Base-by-base conservation (phyloP, 2,888 invertebrate species). In the Athrips mouffetella region DNA sequence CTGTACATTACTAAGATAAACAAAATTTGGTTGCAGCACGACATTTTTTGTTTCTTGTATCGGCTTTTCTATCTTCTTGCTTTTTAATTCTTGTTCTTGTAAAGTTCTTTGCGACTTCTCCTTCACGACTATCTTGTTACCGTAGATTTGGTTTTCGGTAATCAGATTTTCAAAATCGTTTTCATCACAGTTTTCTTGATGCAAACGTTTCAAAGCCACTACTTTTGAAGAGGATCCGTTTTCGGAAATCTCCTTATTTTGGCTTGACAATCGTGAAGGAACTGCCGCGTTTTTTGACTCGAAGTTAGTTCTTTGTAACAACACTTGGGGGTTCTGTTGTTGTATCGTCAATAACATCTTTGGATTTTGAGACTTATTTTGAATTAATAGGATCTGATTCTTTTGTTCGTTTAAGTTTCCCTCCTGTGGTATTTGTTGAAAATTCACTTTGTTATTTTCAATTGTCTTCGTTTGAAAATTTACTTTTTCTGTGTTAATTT, bases 61-160 rank as follows among this genome's bases (percentile, higher is more conserved):
- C 11, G 63, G 52, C 59, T 76, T 80, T 11, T 83, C 80, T 15
- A 50, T 47, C 50, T 70, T 62, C 53, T 73, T 80, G 35, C 67
- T 71, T 55, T 79, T 81, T 35, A 81, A 60, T 48, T 85, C 80
- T 64, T 83, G 80, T 53, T 87, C 84, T 62, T 86, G 85, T 47
- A 66, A 68, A 8, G 74, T 81, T 21, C 79, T 76, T 66, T 83
- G 84, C 48, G 79, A 78, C 62, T 89, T 89, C 80, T 89, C 88
- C 81, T 89, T 89, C 74, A 89, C 87, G 74, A 89, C 88, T 75
- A 89, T 89, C 73, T 89, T 89, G 58, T 89, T 88, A 57, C 89
- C 89, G 62, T 89, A 89, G 53, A 89, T 89, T 74, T 89, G 89
- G 70, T 89, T 89, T 67, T 89, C 89, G 20, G 89, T 89, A 37